Evolutionary conservation across 1,140 invertebrate genomes (phyloP), one percentile per base, ranked within the genome.

Genomic region (Ostrea edulis): DNA sequence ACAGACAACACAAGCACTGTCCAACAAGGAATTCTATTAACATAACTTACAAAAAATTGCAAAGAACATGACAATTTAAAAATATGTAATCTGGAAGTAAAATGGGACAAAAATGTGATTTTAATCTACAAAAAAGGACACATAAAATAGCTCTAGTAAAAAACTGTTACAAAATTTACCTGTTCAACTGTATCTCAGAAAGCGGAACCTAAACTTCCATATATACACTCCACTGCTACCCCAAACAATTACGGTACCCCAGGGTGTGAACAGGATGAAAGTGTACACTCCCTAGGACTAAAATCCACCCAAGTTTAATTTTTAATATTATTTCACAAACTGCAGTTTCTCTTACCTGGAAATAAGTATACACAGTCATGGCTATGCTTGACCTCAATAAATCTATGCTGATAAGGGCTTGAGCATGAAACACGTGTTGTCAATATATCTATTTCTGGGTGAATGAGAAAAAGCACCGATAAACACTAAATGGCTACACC

Each of bases 311-410:
- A 29, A 20, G 17, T 20, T 77, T 8, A 71, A 71, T 14, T 77
- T 77, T 77, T 77, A 8, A 77, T 77, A 77, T 29, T 2, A 44
- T 44, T 62, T 77, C 25, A 35, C 25, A 77, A 77, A 77, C 68
- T 77, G 68, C 68, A 77, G 55, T 35, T 77, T 77, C 29, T 77
- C 68, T 77, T 77, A 77, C 68, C 68, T 77, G 68, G 68, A 77
- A 77, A 29, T 35, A 25, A 4, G 68, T 77, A 77, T 77, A 77
- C 68, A 77, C 29, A 77, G 68, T 77, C 68, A 77, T 77, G 68
- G 68, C 68, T 77, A 77, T 77, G 68, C 68, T 77, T 77, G 68
- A 77, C 68, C 68, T 77, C 68, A 77, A 77, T 77, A 77, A 77
- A 77, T 77, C 68, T 77, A 77, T 77, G 68, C 68, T 77, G 68